Percentiles rank a stretch among this genome's conserved stretches.
Evolutionary conservation across 2,888 invertebrate genomes (phyloP).

Genomic region (Pachydiplax longipennis): DNA sequence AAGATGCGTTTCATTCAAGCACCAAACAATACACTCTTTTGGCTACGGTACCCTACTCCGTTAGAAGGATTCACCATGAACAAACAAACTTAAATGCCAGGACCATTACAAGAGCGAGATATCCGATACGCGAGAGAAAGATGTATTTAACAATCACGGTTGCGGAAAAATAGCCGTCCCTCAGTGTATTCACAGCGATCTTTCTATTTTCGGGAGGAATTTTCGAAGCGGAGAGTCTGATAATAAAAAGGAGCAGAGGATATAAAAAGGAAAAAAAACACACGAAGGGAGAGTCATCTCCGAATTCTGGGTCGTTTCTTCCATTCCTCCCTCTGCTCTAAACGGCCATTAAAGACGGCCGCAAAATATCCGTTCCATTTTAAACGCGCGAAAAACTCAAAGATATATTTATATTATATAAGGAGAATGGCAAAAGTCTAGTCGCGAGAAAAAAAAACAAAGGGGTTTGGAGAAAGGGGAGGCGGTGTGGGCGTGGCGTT

Average conservation of each 20-base stretch:
- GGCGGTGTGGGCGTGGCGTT: neutral
- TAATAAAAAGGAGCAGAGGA: neutral
- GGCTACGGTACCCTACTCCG: no score
- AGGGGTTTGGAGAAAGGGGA: neutral
- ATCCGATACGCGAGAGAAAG: no score
- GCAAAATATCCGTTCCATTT: neutral
- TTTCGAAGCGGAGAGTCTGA: neutral
- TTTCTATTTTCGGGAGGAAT: neutral
- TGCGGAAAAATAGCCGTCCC: neutral
- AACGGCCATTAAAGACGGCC: neutral
- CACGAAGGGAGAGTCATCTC: neutral
- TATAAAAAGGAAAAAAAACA: neutral
- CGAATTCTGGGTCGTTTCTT: neutral
- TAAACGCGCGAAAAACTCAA: neutral
- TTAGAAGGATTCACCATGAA: no score
- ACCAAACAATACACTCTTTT: no score
- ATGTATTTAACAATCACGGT: no score
- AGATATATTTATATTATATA: constrained; percentile 5
- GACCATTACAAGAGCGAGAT: no score
- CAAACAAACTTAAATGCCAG: no score
- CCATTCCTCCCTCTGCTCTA: neutral
- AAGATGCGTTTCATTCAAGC: no score
- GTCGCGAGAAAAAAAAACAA: constrained; percentile 3
- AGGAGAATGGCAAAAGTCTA: constrained; percentile 12
- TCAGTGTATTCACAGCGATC: neutral